Evolutionary conservation across 1,140 invertebrate genomes (phyloP).

Genomic region (Anastatus disparis): DNA sequence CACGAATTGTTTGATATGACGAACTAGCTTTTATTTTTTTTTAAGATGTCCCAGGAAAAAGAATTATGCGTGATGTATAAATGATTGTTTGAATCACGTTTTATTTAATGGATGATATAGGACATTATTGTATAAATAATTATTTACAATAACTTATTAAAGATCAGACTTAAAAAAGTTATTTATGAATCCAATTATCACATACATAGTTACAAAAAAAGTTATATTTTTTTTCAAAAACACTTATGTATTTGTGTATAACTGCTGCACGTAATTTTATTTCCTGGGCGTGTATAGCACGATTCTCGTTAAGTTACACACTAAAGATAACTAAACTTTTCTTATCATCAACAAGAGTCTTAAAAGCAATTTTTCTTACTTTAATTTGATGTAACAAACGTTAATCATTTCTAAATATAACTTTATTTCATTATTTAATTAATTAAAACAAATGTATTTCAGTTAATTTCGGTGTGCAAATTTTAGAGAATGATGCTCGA

Average conservation of each 20-base stretch:
- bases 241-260: slow-evolving; percentile 23
- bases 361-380: background rate
- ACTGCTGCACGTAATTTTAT: slow-evolving; percentile 32
- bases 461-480: no score
- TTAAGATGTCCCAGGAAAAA: slow-evolving; percentile 29
- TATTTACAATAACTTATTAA: no score
- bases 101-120: no score
- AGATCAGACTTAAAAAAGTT: no score
- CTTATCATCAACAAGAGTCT: slow-evolving; percentile 3
- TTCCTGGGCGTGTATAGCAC: slow-evolving; percentile 23
- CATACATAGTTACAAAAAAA: background rate
- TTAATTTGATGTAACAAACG: no score
- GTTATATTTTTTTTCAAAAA: slow-evolving; percentile 8
- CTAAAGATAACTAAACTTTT: slow-evolving; percentile 19
- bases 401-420: no score
- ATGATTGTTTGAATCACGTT: background rate
- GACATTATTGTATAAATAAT: no score
- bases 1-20: slow-evolving; percentile 36
- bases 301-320: slow-evolving; percentile 1
- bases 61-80: slow-evolving; percentile 20
- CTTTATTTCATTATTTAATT: no score
- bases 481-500: no score
- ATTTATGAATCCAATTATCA: no score
- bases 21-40: slow-evolving; percentile 20
- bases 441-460: no score